Evolutionary conservation across 2,888 invertebrate species (phyloP), one percentile per base, ranked within the genome.

Genomic region (Trissoscelio sp.): DNA sequence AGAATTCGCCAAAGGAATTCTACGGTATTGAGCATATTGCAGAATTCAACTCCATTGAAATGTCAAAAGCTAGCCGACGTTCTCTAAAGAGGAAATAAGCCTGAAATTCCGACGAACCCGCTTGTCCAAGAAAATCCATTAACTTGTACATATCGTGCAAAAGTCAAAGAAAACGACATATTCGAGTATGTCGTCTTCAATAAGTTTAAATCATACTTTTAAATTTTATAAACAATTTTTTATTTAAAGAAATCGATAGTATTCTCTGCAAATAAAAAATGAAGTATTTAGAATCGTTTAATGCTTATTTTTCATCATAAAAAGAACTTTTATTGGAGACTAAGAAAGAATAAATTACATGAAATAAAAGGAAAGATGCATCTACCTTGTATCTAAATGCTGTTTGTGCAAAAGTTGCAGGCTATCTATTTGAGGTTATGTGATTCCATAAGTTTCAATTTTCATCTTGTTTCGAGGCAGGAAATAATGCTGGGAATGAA

Each of bases 401-500:
- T 42, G 66, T 55, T 66, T 51, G n/a, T 20, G 11, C 39, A 12
- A 31, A 66, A 42, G 53, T 22, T 67, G 16, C 16, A 42, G 18
- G 51, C 44, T 64, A 44, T 69, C 69, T 53, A 44, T 55, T 55
- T 57, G 44, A 57, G 69, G 37, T 55, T 57, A 69, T 69, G 55
- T 55, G 69, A 55, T 69, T 55, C 55, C 44, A 69, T 57, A 69
- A 69, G 55, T 69, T 69, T 69, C 55, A 69, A 69, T 69, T 69
- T 69, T 31, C 55, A 55, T 69, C 55, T 69, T 69, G 55, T 69
- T 55, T 57, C 22, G 4, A 14, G 31, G 20, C 44, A 31, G 22
- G 20, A 69, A 69, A 57, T 44, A 44, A 55, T 31, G 9, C 31
- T 39, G 20, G 14, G 55, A 42, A 57, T 69, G 34, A 64, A 64